These are phyloP conservation scores for Temnothorax longispinosus DNA, from an alignment of 1,140 invertebrate species.

Conservation along the genomic window DNA sequence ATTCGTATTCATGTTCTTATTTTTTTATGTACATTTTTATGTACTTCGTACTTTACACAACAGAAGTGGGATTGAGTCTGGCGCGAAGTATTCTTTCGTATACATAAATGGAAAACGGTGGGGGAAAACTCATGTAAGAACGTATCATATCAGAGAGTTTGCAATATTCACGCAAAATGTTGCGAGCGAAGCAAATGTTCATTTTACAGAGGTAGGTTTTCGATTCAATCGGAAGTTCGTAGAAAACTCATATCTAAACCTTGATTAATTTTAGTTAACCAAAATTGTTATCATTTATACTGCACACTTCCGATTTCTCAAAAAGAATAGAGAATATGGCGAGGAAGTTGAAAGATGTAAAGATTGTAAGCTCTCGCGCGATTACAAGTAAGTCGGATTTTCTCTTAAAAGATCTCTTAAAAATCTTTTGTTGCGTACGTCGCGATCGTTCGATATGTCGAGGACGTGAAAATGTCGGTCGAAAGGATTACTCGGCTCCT, in stretches of 20 bases:
- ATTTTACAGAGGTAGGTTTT: background rate
- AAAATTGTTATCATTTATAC: background rate
- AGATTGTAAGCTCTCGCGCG: background rate
- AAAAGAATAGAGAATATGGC: background rate
- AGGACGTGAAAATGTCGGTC: constrained; percentile 69
- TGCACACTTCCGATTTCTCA: background rate
- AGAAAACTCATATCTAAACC: background rate
- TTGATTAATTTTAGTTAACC: background rate
- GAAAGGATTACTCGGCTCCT: constrained; percentile 56
- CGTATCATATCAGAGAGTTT: background rate
- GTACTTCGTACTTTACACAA: background rate
- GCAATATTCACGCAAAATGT: constrained; percentile 7
- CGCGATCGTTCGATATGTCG: constrained; percentile 38
- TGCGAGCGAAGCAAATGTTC: background rate
- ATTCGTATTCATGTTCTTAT: background rate
- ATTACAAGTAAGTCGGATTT: constrained; percentile 24
- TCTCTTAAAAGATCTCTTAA: constrained; percentile 48
- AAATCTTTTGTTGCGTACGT: constrained; percentile 18
- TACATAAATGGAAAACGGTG: background rate
- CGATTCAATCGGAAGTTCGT: background rate
- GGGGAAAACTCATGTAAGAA: background rate
- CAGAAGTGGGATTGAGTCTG: background rate
- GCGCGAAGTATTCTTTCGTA: constrained; percentile 2
- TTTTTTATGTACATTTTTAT: background rate
- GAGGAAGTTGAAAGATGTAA: background rate